phyloP scores from a whole-genome alignment of 2,113 vertebrate species.

The Psilopogon haemacephalus region DNA sequence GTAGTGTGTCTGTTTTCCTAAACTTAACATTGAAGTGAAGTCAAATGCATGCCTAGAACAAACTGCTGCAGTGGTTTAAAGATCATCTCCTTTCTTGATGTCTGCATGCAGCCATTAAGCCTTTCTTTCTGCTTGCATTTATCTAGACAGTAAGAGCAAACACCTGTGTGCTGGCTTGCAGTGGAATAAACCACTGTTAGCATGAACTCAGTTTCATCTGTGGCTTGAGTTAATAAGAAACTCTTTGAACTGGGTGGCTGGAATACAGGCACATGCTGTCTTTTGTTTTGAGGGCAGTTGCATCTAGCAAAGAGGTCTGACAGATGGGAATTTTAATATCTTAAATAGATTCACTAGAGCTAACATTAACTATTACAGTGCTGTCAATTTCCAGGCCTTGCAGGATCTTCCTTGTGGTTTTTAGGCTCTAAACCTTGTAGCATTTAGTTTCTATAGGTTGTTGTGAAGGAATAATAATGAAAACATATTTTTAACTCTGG shows the following conservation, averaged over 20 bases:
- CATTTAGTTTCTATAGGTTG: background rate
- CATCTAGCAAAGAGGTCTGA: background rate
- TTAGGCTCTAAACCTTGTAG: background rate
- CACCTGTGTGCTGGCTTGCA: background rate
- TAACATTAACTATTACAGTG: background rate
- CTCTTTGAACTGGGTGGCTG: background rate
- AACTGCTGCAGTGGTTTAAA: background rate
- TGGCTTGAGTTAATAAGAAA: background rate
- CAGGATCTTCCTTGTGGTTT: accelerated
- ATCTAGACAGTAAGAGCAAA: background rate
- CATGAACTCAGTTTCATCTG: background rate
- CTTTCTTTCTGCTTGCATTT: background rate
- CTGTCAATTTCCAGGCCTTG: background rate
- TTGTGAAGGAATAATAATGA: background rate
- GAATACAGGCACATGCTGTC: background rate
- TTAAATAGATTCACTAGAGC: background rate
- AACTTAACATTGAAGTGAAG: background rate
- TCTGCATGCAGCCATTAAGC: background rate
- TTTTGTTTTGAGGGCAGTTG: background rate
- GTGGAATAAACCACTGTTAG: background rate
- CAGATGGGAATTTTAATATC: constrained; percentile 17
- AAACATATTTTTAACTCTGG: background rate
- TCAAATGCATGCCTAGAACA: accelerated
- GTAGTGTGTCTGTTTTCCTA: background rate
- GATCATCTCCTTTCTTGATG: background rate